Evolutionary conservation across 2,113 vertebrate species (phyloP).

Genomic region (Corvus cornix): DNA sequence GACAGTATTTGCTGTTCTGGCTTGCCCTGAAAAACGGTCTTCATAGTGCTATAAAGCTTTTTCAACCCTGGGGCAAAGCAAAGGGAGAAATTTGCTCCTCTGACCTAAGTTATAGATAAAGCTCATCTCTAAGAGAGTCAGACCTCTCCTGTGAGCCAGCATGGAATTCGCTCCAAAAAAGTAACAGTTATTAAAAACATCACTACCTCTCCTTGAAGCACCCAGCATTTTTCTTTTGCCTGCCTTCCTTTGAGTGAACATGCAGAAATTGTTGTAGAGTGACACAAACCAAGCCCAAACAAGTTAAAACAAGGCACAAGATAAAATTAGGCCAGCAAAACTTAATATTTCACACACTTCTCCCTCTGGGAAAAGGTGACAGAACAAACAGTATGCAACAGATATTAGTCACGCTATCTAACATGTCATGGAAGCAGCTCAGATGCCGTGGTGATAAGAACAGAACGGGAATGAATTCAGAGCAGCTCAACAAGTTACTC

Average conservation of each 20-base stretch:
- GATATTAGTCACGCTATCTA: conserved; percentile 55
- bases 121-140: background rate
- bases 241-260: background rate
- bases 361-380: conserved; percentile 43
- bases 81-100: background rate
- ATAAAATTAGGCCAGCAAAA: conserved; percentile 53
- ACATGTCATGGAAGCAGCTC: background rate
- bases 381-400: conserved; percentile 63
- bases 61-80: background rate
- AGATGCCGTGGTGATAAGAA: conserved; percentile 20
- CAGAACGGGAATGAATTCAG: background rate
- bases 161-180: background rate
- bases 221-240: background rate
- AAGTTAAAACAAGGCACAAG: background rate
- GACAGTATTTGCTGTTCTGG: background rate
- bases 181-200: background rate
- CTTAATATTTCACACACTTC: conserved; percentile 40
- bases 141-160: background rate
- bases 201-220: background rate
- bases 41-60: background rate
- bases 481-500: background rate
- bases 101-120: background rate
- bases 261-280: background rate
- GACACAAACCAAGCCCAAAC: background rate
- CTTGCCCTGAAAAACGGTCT: background rate